Conservation (phyloP, 2,888 invertebrate genomes). For the Alentia gelatinosa region DNA sequence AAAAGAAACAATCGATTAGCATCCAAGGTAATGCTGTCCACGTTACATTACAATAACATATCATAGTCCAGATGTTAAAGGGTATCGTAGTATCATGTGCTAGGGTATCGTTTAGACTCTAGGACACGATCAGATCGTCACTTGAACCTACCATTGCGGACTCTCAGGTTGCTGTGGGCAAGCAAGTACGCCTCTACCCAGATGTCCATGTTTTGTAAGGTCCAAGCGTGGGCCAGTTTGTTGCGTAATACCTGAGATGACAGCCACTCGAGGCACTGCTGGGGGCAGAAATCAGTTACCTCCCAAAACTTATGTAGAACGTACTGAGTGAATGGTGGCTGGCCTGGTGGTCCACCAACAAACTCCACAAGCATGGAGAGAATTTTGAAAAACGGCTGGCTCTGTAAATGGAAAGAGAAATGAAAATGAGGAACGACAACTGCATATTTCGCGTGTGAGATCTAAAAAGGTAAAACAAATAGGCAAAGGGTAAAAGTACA, state of each 20-base stretch:
- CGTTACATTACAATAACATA: too few relatives aligned
- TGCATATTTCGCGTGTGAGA: too few relatives aligned
- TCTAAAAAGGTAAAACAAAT: not conserved
- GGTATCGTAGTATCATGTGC: too few relatives aligned
- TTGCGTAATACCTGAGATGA: constrained; percentile 86
- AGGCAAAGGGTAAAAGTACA: not conserved
- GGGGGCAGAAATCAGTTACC: constrained; percentile 92
- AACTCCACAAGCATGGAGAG: constrained; percentile 92
- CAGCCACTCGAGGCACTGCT: constrained; percentile 95
- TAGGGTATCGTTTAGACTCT: too few relatives aligned
- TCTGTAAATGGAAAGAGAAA: constrained; percentile 83
- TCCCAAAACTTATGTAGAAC: constrained; percentile 92
- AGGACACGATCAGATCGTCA: too few relatives aligned
- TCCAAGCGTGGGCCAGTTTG: constrained; percentile 94
- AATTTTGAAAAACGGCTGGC: constrained; percentile 95
- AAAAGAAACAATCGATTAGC: too few relatives aligned
- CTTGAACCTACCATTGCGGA: constrained; percentile 86
- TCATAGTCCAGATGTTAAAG: too few relatives aligned
- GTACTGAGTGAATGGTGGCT: constrained; percentile 94
- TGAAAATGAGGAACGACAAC: too few relatives aligned
- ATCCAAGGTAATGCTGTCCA: too few relatives aligned
- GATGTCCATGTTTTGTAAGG: constrained; percentile 92
- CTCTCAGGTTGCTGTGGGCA: constrained; percentile 91
- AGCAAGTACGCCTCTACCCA: constrained; percentile 95
- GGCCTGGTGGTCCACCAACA: constrained; percentile 87